Evolutionary conservation across 2,888 invertebrate genomes (phyloP), one percentile per base, ranked within the genome.

Genomic region (Caenorhabditis sulstoni): DNA sequence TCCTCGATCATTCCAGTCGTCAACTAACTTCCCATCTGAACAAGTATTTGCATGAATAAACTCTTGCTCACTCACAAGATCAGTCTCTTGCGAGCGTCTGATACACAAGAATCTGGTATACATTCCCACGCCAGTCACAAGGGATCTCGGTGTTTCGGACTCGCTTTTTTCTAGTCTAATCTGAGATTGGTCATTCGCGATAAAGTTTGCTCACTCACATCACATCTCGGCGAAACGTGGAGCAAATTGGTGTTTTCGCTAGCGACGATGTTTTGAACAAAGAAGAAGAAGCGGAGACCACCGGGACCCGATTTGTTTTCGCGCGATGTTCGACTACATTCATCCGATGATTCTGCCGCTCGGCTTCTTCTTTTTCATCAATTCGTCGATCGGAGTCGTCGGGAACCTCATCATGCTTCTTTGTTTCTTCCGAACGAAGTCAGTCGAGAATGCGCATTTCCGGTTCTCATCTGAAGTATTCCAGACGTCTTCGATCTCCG

Each of bases 301-400:
- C 53, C 23, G 4, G 53, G 49, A 49, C 14, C 37, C 37, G 14
- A 35, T 41, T 14, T 11, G 14, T 8, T 14, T 14, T 11, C 14
- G 7, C 7, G 11, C 22, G 9, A 81, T 81, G 81, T 74, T 81
- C 37, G 68, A 67, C 3, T 52, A 71, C 55, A 81, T 81, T 37
- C 67, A 81, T 53, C 79, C 81, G 12, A 16, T 66, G 4, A 58
- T 81, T 29, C 70, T 81, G 16, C 81, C 81, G 16, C 55, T 81
- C 14, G 81, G 76, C 3, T 79, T 81, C 59, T 81, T 76, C 53
- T 76, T 81, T 29, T 64, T 67, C 22, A 22, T 79, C n/a, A 73
- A 74, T 12, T 75, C 79, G 0, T 14, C 57, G 1, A 68, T 81
- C 20, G 81, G 81, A 41, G 75, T 75, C 9, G 67, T 75, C 39